A percentile compares a stretch with the other conserved stretches of the same genome.
Conservation (phyloP, 2,113 vertebrate species). For the Rallus limicola region DNA sequence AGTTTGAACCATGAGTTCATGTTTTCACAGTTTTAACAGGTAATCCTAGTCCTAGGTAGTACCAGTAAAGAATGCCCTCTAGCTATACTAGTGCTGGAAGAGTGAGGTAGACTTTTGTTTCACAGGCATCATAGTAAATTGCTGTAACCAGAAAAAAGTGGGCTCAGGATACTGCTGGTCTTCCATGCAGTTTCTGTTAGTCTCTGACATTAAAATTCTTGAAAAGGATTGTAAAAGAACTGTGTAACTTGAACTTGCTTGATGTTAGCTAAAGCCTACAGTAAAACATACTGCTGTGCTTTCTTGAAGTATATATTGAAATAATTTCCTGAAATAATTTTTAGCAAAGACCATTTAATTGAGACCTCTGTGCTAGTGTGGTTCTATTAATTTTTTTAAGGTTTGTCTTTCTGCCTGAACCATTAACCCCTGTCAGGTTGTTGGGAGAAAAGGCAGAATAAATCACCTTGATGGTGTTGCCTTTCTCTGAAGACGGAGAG, state of each 20-base stretch:
- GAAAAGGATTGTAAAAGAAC: not conserved
- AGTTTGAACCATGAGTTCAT: not conserved
- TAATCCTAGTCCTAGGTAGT: not conserved
- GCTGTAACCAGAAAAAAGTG: not conserved
- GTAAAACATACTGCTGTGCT: not conserved
- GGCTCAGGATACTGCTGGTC: not conserved
- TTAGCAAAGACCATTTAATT: not conserved
- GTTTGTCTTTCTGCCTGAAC: not conserved
- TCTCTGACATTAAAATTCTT: not conserved
- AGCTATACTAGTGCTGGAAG: not conserved
- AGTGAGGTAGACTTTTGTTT: not conserved
- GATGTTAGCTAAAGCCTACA: not conserved
- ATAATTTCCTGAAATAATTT: not conserved
- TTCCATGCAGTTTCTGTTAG: not conserved
- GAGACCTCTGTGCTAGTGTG: not conserved
- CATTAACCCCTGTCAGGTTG: not conserved
- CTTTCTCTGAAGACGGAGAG: not conserved
- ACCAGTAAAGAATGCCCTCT: not conserved
- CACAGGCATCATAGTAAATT: not conserved
- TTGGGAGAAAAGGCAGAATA: not conserved
- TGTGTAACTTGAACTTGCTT: not conserved
- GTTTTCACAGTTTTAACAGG: not conserved
- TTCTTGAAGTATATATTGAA: not conserved
- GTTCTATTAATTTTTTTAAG: not conserved
- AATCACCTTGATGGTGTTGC: not conserved